These are phyloP conservation scores for Chrysogorgia sp. DNA, from an alignment of 92 coral and sea anemone species.

Conservation along the genomic window DNA sequence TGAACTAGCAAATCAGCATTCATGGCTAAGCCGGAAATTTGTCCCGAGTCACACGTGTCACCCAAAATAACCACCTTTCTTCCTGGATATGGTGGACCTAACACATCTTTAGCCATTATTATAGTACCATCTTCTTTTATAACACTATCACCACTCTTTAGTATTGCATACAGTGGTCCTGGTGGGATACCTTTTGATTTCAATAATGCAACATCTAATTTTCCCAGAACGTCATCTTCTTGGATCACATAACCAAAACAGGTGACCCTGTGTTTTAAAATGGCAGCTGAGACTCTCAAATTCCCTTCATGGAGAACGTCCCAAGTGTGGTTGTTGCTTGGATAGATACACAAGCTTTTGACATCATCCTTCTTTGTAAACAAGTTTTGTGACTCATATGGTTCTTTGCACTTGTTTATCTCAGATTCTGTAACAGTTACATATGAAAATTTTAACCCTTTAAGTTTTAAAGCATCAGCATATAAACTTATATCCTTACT, in stretches of 20 bases:
- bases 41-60: constrained; percentile 82
- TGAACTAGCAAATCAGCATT: constrained; percentile 86
- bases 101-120: constrained; percentile 72
- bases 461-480: no score
- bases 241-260: constrained; percentile 88
- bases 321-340: constrained; percentile 57
- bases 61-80: constrained; percentile 88
- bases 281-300: constrained; percentile 77
- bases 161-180: constrained; percentile 91
- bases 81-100: constrained; percentile 80
- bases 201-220: constrained; percentile 74
- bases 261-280: constrained; percentile 74
- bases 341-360: background rate
- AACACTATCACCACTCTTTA: constrained; percentile 78
- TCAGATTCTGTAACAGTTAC: background rate
- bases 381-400: background rate
- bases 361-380: background rate
- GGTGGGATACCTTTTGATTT: constrained; percentile 85
- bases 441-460: background rate
- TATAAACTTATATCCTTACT: no score
- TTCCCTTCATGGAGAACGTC: constrained; percentile 71
- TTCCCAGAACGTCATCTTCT: constrained; percentile 78
- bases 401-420: background rate
- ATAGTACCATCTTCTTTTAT: constrained; percentile 72
- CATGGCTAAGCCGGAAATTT: constrained; percentile 55